Base-by-base conservation (phyloP, 2,797 vertebrate genomes). In the Hydrocynus forskahlii region DNA sequence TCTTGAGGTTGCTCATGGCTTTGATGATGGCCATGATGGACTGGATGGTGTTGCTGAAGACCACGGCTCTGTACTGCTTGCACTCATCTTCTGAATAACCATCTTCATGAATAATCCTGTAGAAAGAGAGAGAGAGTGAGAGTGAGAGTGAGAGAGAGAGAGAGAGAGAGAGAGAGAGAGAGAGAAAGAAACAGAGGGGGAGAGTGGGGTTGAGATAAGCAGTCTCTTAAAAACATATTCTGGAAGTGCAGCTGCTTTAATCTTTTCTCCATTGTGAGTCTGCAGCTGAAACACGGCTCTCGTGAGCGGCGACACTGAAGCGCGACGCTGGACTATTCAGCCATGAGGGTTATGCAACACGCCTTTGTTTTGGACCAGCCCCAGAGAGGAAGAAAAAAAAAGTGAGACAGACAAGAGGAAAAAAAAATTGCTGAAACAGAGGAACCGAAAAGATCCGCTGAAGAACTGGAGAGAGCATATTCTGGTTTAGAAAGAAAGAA, bases 21-120 rank as follows among this genome's bases (percentile, higher is more conserved):
- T 98, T 99, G 90, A 98, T 97, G 59, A 99, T 99, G 87, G 97
- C 97, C 97, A 98, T 99, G 87, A 99, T 98, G 63, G 97, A 99
- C 92, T 99, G 97, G 91, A 99, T 98, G 94, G 97, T 98, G 89
- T 99, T 99, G 92, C 98, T 99, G 91, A 97, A 99, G 83, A 99
- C 98, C 78, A 99, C 98, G 0, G 98, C 98, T 89, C 96, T 94
- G 92, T 99, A 99, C 92, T 99, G 97, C 92, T 97, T 96, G 86
- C 98, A 99, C 80, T 99, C 98, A 64, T 99, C 98, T 92, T 99
- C 98, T 1, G 98, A 99, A 90, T 99, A 99, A 81, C 98, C 97
- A 2, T 98, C 97, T 89, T 99, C 98, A 0, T 99, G 98, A 89
- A 99, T 99, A 90, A 99, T 99, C 92, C 98, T 99, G 86, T 94